Evolutionary conservation across 2,888 invertebrate species (phyloP).

Genomic region (Mycogona germanica): DNA sequence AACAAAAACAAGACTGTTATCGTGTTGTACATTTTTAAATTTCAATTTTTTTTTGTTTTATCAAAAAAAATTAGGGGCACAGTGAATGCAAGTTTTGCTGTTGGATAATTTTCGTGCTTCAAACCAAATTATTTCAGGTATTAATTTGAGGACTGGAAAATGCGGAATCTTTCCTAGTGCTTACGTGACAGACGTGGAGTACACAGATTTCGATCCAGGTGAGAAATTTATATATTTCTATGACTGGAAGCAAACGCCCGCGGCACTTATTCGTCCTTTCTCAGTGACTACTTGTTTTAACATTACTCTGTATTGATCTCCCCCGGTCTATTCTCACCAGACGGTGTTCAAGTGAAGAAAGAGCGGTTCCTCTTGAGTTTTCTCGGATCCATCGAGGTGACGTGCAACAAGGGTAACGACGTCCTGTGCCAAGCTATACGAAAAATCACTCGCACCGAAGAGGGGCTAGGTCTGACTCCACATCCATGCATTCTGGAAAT

Average conservation of each 20-base stretch:
- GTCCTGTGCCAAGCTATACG: conserved; percentile 74
- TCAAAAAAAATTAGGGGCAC: too few species aligned
- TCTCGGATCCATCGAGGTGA: conserved; percentile 90
- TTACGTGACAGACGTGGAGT: conserved; percentile 93
- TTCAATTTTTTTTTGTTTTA: too few species aligned
- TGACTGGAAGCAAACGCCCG: too few species aligned
- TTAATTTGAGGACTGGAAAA: conserved; percentile 84
- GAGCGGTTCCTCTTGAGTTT: conserved; percentile 85
- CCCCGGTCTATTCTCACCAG: too few species aligned
- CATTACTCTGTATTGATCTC: too few species aligned
- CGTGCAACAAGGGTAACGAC: conserved; percentile 89
- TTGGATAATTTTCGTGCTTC: not conserved
- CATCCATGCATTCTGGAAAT: conserved; percentile 83
- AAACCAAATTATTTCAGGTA: conserved; percentile 57
- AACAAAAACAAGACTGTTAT: not conserved
- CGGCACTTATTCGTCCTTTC: too few species aligned
- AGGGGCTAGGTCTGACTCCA: conserved; percentile 40
- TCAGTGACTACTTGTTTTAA: too few species aligned
- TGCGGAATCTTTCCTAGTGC: conserved; percentile 95
- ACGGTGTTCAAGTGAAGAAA: conserved; percentile 35
- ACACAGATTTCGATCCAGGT: conserved; percentile 81
- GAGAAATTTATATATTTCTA: not conserved
- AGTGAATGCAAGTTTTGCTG: too few species aligned
- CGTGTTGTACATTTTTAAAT: too few species aligned
- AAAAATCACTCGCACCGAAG: conserved; percentile 44